Evolutionary conservation across 2,797 vertebrate species (phyloP).

Genomic region (Alectoris magna): DNA sequence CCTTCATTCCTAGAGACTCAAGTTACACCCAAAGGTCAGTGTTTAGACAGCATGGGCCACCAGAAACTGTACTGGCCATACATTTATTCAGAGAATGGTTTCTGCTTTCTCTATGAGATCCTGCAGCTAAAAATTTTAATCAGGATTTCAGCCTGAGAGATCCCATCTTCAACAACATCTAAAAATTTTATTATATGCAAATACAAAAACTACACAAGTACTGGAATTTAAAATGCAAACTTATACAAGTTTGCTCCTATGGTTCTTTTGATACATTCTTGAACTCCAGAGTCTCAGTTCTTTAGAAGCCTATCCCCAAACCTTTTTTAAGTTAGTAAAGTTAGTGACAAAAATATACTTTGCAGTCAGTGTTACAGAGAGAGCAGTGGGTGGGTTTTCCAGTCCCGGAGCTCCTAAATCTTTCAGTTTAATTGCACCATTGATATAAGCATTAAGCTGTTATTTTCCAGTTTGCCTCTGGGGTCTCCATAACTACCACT

Average conservation of each 20-base stretch:
- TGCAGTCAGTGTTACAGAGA: background rate
- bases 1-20: background rate
- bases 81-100: background rate
- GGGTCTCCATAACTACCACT: constrained; percentile 2
- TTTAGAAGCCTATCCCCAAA: background rate
- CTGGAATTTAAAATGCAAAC: background rate
- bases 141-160: background rate
- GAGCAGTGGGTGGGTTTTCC: background rate
- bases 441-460: constrained; percentile 9
- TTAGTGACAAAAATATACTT: background rate
- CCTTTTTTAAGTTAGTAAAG: background rate
- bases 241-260: background rate
- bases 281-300: background rate
- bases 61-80: background rate
- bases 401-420: background rate
- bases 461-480: constrained; percentile 38
- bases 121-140: background rate
- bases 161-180: background rate
- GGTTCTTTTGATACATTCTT: background rate
- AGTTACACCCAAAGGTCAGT: background rate
- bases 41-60: background rate
- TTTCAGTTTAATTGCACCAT: background rate
- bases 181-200: background rate
- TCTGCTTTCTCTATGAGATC: background rate
- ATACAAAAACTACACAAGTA: background rate